A percentile compares a stretch with the other conserved stretches of the same genome.
phyloP scores from a whole-genome alignment of 2,888 invertebrate genomes.

The Cerceris ruficornis region DNA sequence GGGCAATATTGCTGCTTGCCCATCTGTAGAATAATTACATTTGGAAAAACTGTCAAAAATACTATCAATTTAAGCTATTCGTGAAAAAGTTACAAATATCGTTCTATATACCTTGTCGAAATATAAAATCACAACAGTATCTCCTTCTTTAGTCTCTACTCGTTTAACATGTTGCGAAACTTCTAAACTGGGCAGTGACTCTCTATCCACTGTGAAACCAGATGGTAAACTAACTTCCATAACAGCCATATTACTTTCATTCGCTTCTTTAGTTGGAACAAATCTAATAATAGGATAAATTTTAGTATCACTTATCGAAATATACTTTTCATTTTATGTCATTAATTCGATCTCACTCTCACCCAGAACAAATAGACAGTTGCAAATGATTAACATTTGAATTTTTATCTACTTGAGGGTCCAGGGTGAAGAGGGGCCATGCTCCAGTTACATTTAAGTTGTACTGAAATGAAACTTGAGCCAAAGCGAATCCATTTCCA shows the following conservation, averaged over 20 bases:
- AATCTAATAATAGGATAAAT: constrained; percentile 82
- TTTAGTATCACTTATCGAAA: constrained; percentile 1
- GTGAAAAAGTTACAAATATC: background rate
- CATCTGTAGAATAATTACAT: constrained; percentile 78
- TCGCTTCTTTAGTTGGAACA: constrained; percentile 85
- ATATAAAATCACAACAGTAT: constrained; percentile 87
- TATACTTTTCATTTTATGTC: background rate
- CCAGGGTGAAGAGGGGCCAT: constrained; percentile 93
- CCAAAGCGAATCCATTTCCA: constrained; percentile 90
- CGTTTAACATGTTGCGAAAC: constrained; percentile 85
- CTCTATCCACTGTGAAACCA: constrained; percentile 93
- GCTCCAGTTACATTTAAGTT: constrained; percentile 93
- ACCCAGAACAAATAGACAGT: constrained; percentile 92
- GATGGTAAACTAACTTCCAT: constrained; percentile 95
- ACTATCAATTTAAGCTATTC: background rate
- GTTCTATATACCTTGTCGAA: constrained; percentile 85
- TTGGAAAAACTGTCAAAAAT: background rate
- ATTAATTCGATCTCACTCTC: constrained; percentile 65
- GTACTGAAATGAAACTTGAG: constrained; percentile 91
- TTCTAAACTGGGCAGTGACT: constrained; percentile 86
- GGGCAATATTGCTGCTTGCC: constrained; percentile 88
- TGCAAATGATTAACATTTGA: constrained; percentile 90
- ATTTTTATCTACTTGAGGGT: constrained; percentile 92
- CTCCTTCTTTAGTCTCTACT: constrained; percentile 87
- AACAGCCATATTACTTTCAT: constrained; percentile 93